Conservation (phyloP, 2,113 vertebrate species). For the Opisthocomus hoazin region DNA sequence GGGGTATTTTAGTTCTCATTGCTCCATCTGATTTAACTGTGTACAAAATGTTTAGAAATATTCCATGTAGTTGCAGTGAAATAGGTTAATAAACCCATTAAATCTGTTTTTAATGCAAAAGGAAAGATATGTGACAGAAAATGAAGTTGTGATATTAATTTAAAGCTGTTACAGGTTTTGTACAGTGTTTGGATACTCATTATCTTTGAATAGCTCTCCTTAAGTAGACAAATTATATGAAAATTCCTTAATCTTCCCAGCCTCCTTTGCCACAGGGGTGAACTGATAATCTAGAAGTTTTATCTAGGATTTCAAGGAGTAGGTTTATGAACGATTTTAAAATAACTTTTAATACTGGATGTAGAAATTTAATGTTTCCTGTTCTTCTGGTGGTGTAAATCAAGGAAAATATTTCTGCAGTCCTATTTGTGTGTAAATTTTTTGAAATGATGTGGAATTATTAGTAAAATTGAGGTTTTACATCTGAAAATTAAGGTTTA, state of each 20-base stretch:
- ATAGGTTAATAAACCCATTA: background rate
- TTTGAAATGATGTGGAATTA: no score
- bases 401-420: background rate
- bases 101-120: background rate
- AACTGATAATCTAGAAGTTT: slow-evolving; percentile 20
- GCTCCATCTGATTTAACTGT: background rate
- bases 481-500: no score
- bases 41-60: background rate
- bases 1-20: background rate
- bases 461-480: no score
- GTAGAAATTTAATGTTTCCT: background rate
- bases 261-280: background rate
- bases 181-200: background rate
- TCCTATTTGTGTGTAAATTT: background rate
- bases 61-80: background rate
- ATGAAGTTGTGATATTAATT: background rate
- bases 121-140: background rate
- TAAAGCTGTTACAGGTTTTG: background rate
- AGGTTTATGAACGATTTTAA: background rate
- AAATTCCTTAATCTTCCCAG: slow-evolving; percentile 1
- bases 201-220: background rate
- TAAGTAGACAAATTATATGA: slow-evolving; percentile 15
- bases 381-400: background rate
- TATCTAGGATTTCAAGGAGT: background rate
- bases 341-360: background rate